Evolutionary conservation across 2,113 vertebrate genomes (phyloP).

Genomic region (Corythornis madagascariensis): DNA sequence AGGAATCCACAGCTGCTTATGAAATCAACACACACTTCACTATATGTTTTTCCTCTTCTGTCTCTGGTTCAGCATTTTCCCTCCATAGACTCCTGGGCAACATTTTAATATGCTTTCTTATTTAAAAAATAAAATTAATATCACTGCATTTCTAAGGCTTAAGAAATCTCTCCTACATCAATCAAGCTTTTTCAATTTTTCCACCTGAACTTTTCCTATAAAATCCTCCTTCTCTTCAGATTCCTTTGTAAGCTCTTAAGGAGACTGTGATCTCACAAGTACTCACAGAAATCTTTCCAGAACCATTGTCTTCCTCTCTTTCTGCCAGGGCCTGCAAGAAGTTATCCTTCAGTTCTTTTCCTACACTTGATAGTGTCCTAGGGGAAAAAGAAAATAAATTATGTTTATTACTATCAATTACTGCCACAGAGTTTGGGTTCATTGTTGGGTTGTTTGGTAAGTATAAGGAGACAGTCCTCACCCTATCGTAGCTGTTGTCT

Average conservation of each 20-base stretch:
- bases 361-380: slow-evolving; percentile 80
- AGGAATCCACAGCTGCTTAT: background rate
- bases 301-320: slow-evolving; percentile 83
- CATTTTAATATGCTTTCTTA: background rate
- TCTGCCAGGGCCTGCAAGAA: slow-evolving; percentile 81
- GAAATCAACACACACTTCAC: background rate
- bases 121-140: background rate
- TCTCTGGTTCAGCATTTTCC: background rate
- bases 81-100: background rate
- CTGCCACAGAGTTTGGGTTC: too few species aligned
- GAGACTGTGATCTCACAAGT: background rate
- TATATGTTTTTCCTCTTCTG: background rate
- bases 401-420: background rate
- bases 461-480: background rate
- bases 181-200: background rate
- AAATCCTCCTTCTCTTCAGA: rapidly evolving
- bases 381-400: slow-evolving; percentile 30
- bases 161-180: background rate
- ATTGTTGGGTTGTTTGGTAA: too few species aligned
- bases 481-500: rapidly evolving
- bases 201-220: background rate
- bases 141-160: rapidly evolving
- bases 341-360: slow-evolving; percentile 82
- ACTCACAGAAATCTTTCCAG: slow-evolving; percentile 86
- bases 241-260: background rate